phyloP scores from a whole-genome alignment of 2,888 invertebrate species.

The Melinaea menophilus region DNA sequence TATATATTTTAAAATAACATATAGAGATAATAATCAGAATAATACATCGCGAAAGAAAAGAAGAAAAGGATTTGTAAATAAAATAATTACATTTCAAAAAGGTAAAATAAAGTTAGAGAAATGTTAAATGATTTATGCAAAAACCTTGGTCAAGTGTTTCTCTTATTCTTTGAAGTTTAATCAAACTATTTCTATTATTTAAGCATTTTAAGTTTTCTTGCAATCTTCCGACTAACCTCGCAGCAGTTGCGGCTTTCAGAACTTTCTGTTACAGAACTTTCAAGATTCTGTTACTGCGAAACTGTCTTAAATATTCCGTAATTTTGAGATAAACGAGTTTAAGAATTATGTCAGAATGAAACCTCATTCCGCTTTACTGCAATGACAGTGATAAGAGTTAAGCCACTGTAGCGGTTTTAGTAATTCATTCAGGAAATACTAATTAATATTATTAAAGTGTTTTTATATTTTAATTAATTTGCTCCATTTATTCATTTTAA shows the following conservation, averaged over 20 bases:
- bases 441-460: constrained; percentile 5
- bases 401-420: background rate
- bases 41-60: too few relatives aligned
- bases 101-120: background rate
- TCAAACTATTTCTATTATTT: constrained; percentile 8
- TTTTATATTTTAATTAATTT: background rate
- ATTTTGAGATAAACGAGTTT: constrained; percentile 5
- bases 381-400: constrained; percentile 5
- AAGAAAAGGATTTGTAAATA: too few relatives aligned
- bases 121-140: background rate
- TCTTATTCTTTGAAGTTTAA: constrained; percentile 7
- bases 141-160: constrained; percentile 5
- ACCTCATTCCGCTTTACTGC: constrained; percentile 2
- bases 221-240: constrained; percentile 5
- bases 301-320: constrained; percentile 8
- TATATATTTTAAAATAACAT: too few relatives aligned
- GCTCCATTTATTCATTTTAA: background rate
- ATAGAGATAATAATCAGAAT: too few relatives aligned
- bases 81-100: background rate
- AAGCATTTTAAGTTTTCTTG: constrained; percentile 7
- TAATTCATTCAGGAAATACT: constrained; percentile 6
- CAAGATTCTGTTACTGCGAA: constrained; percentile 2
- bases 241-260: constrained; percentile 6
- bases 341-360: constrained; percentile 4
- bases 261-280: constrained; percentile 6